Evolutionary conservation across 2,113 vertebrate genomes (phyloP), one percentile per base, ranked within the genome.

Genomic region (Gymnocephalus cernua): DNA sequence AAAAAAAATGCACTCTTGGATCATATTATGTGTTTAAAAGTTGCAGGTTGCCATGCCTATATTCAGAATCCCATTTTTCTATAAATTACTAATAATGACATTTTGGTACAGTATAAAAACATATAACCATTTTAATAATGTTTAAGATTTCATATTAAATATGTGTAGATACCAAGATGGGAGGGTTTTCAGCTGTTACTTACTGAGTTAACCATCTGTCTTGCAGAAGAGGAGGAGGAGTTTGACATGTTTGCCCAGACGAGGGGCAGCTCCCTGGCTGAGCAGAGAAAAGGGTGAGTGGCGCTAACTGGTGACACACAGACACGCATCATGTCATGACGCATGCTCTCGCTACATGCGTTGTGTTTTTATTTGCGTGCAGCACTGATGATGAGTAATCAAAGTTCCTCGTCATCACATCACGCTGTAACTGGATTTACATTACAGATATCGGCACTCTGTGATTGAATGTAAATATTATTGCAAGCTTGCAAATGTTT

Each of bases 181-280:
- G 8, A 15, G 7, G 12, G 5, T 47, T 66, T 76, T 69, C 13
- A 54, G 13, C 12, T 69, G 27, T 67, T 45, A 67, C 13, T 35
- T 10, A 11, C 23, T 50, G 13, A 45, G 9, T 61, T 58, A 29
- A 65, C 48, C 21, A n/a, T 53, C 23, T 76, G 38, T 77, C n/a
- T 73, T 83, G 81, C 87, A 88, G 94, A 90, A 38, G 98, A 97
- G 15, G 98, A 98, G 62, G 96, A 98, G 35, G 98, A 98, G 88
- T 99, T 99, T 93, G 98, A 99, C 92, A 99, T 99, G 98, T 99
- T 99, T 92, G 98, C 98, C 1, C 95, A 99, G 88, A 99, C 97
- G 1, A 96, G 98, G 21, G 95, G 96, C 81, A 98, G 95, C 90
- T 99, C 97, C 0, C 93, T 99, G 87, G 97, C 98, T 29, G 98